Evolutionary conservation across 1,140 invertebrate genomes (phyloP).

Genomic region (Lithobius niger): DNA sequence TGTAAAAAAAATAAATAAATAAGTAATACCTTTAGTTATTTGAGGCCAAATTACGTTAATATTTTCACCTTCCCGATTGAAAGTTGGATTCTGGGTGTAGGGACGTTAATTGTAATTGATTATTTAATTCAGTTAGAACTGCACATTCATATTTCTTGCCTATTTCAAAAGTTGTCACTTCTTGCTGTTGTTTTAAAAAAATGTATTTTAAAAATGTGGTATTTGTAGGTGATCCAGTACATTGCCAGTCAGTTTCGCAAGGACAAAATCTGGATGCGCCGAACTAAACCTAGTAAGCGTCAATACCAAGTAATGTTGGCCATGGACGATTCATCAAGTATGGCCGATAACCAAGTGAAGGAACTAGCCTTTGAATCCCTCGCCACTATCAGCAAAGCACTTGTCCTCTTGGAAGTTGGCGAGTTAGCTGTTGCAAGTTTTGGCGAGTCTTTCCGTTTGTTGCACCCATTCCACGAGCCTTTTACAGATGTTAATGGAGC

Average conservation of each 20-base stretch:
- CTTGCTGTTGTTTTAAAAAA: no score
- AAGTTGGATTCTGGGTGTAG: no score
- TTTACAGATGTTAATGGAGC: slow-evolving; percentile 70
- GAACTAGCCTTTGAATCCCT: slow-evolving; percentile 85
- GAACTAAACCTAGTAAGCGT: slow-evolving; percentile 88
- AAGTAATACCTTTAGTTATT: no score
- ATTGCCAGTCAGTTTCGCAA: slow-evolving; percentile 98
- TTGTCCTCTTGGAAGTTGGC: slow-evolving; percentile 86
- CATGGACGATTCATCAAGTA: slow-evolving; percentile 84
- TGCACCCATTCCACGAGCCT: slow-evolving; percentile 73
- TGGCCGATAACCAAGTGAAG: slow-evolving; percentile 38
- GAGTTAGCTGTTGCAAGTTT: slow-evolving; percentile 82
- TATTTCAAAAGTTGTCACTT: no score
- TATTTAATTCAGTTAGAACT: no score
- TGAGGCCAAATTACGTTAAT: no score
- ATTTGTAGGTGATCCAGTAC: slow-evolving; percentile 73
- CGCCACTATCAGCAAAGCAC: slow-evolving; percentile 77
- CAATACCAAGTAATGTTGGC: slow-evolving; percentile 95
- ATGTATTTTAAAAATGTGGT: no score
- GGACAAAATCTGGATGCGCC: slow-evolving; percentile 95
- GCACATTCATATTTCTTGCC: no score
- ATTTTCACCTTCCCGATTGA: no score
- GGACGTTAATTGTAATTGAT: no score
- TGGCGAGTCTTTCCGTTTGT: slow-evolving; percentile 66
- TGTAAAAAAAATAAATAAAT: no score